Evolutionary conservation across 2,113 vertebrate genomes (phyloP), one percentile per base, ranked within the genome.

Genomic region (Leptobrachium leishanense): DNA sequence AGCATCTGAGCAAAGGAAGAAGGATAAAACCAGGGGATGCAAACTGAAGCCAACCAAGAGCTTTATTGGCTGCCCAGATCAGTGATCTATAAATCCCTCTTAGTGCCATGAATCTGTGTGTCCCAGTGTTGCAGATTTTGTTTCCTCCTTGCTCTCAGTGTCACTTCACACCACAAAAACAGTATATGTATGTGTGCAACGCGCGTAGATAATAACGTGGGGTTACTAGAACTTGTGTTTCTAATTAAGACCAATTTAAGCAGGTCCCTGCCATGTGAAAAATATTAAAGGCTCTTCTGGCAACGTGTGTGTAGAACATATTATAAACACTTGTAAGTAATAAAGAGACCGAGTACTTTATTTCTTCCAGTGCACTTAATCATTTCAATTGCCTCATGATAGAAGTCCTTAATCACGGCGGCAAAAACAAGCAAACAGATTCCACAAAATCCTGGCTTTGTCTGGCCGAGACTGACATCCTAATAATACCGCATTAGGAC

Each of bases 311-410:
- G 74, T 74, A 68, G 46, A 74, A 63, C 65, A 81, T 81, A 74
- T 62, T 74, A 65, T 81, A 81, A 81, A 81, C 78, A 81, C 78
- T 63, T 81, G 72, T 46, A 74, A 55, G 71, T 81, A 74, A 68
- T 81, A 81, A 81, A 74, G 71, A 43, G 12, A 20, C 59, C 39
- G 20, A 31, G 20, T 31, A 31, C 20, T 31, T 31, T 31, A 53
- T 15, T 59, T 79, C 77, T 68, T 72, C 59, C 53, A 73, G 77
- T 43, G 78, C 31, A 81, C 64, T 81, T 74, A 81, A 81, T 81
- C 78, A 81, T 68, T 72, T 46, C 63, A 81, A 74, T 81, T 74
- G 73, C 53, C 64, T 66, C 64, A 68, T 81, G 73, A 74, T 81
- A 62, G 67, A 80, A 68, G 50, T 39, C 53, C 78, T 80, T 81